A percentile compares a stretch with the other conserved stretches of the same genome.
phyloP scores from a whole-genome alignment of 2,888 invertebrate species.

The Torymus auratus region DNA sequence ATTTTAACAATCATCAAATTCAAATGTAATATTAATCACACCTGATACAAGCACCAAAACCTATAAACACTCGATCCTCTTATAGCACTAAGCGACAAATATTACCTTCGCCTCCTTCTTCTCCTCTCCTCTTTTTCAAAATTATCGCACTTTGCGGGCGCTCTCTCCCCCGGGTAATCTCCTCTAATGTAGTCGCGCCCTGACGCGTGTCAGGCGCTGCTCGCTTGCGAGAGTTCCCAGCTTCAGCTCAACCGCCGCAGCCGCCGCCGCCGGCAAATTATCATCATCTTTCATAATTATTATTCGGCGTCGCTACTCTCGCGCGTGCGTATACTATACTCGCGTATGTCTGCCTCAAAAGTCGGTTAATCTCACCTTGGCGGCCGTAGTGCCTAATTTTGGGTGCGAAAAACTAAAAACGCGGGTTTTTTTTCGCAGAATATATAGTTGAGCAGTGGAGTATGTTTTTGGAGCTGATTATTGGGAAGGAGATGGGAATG shows the following conservation, averaged over 20 bases:
- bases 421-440: no score
- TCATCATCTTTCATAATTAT: constrained; percentile 63
- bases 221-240: constrained; percentile 35
- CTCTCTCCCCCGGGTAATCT: constrained; percentile 59
- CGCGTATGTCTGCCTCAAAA: no score
- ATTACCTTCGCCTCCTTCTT: not conserved
- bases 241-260: not conserved
- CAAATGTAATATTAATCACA: no score
- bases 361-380: no score
- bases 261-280: constrained; percentile 51
- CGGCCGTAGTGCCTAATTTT: no score
- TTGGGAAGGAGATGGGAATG: no score
- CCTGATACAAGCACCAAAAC: no score
- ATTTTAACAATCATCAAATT: no score
- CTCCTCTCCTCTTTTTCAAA: constrained; percentile 23
- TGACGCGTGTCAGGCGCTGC: constrained; percentile 56
- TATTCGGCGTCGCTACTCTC: constrained; percentile 41
- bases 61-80: no score
- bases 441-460: no score
- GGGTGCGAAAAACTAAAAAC: no score
- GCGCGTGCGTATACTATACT: constrained; percentile 12
- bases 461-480: no score
- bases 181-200: constrained; percentile 58
- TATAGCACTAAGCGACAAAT: not conserved
- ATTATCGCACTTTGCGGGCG: not conserved